phyloP scores from a whole-genome alignment of 2,113 vertebrate species.

The Cynocephalus volans region DNA sequence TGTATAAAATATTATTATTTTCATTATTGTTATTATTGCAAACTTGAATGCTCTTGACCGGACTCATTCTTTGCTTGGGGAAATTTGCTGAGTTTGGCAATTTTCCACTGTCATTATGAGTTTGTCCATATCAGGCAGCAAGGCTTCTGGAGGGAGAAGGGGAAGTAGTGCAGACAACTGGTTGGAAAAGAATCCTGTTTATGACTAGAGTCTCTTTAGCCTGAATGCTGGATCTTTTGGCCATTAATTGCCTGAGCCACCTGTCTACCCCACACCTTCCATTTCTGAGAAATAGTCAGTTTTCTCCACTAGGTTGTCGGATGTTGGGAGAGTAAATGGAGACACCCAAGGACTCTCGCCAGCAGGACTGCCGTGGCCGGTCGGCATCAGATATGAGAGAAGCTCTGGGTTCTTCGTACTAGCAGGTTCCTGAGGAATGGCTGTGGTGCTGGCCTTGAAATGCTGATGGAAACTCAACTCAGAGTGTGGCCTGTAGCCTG shows the following conservation, averaged over 20 bases:
- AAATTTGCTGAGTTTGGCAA: slow-evolving; percentile 68
- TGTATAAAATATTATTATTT: slow-evolving; percentile 66
- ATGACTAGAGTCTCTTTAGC: slow-evolving; percentile 37
- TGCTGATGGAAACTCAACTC: not conserved
- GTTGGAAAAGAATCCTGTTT: slow-evolving; percentile 27
- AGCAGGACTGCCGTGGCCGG: not conserved
- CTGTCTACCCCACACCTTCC: not conserved
- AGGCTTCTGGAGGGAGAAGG: not conserved
- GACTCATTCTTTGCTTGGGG: slow-evolving; percentile 75
- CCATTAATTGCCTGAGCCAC: slow-evolving; percentile 10
- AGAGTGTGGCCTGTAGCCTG: rapidly evolving
- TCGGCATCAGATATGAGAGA: not conserved
- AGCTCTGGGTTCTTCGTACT: not conserved
- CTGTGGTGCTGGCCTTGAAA: not conserved
- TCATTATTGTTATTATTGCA: slow-evolving; percentile 74
- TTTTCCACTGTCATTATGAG: slow-evolving; percentile 46
- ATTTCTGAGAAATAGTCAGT: not conserved
- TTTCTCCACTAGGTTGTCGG: not conserved
- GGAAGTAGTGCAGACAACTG: not conserved
- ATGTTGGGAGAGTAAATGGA: not conserved
- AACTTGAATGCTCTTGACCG: slow-evolving; percentile 59
- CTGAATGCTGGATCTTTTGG: not conserved
- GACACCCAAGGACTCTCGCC: not conserved
- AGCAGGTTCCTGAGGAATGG: not conserved
- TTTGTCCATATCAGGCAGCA: not conserved